phyloP scores from a whole-genome alignment of 1,140 invertebrate genomes.

The Drosophila equinoxialis region DNA sequence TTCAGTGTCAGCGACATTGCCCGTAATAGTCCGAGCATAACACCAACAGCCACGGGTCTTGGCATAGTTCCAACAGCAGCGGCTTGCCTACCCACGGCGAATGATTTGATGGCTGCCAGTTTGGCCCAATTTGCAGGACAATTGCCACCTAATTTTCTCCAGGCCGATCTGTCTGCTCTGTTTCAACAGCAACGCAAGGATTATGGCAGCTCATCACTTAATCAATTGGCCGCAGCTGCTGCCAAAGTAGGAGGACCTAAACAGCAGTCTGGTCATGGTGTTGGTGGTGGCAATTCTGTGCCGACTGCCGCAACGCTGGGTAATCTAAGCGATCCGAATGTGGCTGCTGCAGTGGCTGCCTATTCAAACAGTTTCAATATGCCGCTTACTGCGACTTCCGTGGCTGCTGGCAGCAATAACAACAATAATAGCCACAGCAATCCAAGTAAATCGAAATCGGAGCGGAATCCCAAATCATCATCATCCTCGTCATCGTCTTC shows the following conservation, averaged over 20 bases:
- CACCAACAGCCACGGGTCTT: constrained; percentile 50
- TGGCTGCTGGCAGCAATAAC: constrained; percentile 22
- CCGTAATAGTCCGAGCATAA: constrained; percentile 79
- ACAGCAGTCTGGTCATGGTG: constrained; percentile 35
- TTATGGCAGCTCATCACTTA: constrained; percentile 74
- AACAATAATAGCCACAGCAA: constrained; percentile 41
- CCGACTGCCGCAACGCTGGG: constrained; percentile 31
- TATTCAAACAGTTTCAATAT: constrained; percentile 78
- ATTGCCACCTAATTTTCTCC: constrained; percentile 74
- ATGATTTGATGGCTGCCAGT: constrained; percentile 81
- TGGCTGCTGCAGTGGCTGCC: constrained; percentile 73
- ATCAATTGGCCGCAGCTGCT: constrained; percentile 75
- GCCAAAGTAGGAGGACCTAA: constrained; percentile 75
- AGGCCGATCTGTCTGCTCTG: constrained; percentile 65
- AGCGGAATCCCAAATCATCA: constrained; percentile 68
- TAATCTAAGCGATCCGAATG: constrained; percentile 69
- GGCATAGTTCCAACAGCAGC: constrained; percentile 56
- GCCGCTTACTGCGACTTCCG: constrained; percentile 50
- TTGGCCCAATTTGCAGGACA: constrained; percentile 76
- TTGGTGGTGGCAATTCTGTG: background rate
- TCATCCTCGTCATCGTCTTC: constrained; percentile 66
- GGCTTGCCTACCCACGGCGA: constrained; percentile 64
- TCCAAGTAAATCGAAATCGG: constrained; percentile 64
- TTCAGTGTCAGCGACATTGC: constrained; percentile 79
- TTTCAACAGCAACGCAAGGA: constrained; percentile 78